Percentiles rank a stretch among this genome's conserved stretches.
These are phyloP conservation scores for Pitta sordida DNA, from an alignment of 2,113 vertebrate genomes.

Conservation along the genomic window DNA sequence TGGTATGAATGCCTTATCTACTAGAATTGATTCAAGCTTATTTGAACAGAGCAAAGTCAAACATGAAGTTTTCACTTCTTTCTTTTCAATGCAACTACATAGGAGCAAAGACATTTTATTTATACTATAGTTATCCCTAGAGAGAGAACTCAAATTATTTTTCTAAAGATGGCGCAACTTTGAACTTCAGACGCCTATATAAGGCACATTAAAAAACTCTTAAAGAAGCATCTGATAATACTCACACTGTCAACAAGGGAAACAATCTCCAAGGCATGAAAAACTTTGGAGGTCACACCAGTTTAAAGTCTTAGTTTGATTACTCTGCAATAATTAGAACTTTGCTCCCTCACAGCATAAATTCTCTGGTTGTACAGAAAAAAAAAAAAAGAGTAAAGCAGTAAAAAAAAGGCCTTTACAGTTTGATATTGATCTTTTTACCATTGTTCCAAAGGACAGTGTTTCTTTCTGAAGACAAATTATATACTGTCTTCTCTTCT, in stretches of 20 bases:
- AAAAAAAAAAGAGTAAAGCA: neutral
- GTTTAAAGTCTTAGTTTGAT: neutral
- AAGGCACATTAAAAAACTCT: neutral
- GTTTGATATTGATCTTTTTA: neutral
- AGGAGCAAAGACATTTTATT: neutral
- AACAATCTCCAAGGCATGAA: neutral
- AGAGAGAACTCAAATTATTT: neutral
- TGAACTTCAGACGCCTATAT: neutral
- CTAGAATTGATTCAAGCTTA: neutral
- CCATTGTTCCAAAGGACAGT: neutral
- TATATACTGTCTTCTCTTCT: neutral
- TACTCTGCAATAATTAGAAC: neutral
- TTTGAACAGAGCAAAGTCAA: neutral
- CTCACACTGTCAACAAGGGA: neutral
- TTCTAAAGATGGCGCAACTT: neutral
- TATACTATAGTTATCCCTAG: neutral
- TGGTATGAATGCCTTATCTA: neutral
- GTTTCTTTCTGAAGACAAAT: slow-evolving; percentile 10
- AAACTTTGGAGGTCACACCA: neutral
- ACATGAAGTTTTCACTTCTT: neutral
- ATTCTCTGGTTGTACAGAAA: neutral
- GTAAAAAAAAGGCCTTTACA: neutral
- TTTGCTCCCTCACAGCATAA: neutral
- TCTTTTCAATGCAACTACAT: neutral
- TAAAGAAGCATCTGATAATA: neutral